These are phyloP conservation scores for Chironomus tentans DNA, from an alignment of 2,888 invertebrate species.

Conservation along the genomic window DNA sequence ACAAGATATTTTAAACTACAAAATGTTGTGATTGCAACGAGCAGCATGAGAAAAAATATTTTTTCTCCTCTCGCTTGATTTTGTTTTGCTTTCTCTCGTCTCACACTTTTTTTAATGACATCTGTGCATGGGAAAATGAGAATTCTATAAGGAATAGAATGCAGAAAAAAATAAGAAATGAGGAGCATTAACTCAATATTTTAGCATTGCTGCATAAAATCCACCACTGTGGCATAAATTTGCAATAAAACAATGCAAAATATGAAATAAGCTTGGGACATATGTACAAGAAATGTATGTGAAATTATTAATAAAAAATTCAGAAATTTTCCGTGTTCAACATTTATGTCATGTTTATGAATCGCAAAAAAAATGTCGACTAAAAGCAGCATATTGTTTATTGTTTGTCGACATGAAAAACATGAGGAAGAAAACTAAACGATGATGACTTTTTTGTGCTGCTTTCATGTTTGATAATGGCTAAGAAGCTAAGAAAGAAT, in stretches of 20 bases:
- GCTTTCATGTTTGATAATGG: no score
- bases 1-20: not conserved
- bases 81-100: not conserved
- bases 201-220: not conserved
- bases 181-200: not conserved
- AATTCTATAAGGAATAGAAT: not conserved
- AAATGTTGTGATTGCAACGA: not conserved
- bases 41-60: no score
- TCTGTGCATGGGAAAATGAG: no score
- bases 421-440: no score
- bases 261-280: no score
- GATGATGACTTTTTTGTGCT: no score
- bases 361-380: not conserved
- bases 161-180: not conserved
- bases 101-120: not conserved
- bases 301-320: no score
- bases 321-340: not conserved
- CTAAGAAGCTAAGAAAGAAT: no score
- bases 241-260: no score
- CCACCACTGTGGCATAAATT: not conserved
- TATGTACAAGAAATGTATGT: no score
- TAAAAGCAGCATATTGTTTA: not conserved
- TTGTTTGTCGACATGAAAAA: not conserved
- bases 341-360: constrained; percentile 7
- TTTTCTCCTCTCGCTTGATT: no score